Base-by-base conservation (phyloP, 2,113 vertebrate species). In the Callopanchax toddi region DNA sequence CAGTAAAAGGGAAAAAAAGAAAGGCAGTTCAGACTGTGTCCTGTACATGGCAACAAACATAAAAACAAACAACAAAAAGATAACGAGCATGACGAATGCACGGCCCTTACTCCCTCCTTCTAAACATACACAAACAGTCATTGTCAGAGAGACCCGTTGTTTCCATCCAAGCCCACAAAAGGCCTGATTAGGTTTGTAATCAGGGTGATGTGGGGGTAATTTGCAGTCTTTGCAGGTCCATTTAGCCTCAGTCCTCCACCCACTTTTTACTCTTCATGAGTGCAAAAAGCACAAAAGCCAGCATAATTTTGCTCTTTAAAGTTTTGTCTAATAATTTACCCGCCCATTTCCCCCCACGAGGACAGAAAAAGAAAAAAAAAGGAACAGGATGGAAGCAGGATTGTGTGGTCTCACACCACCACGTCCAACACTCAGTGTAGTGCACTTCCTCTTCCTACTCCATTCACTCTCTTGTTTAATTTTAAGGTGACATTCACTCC, bases 261-360 rank as follows among this genome's bases (percentile, higher is more conserved):
- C 57, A 37, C 32, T 45, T 60, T 60, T 60, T 65, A 56, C 66
- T 54, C 40, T 67, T 80, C 76, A 86, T 71, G 76, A 91, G 91
- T 92, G 89, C 90, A 91, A 92, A 32, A 87, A 89, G 82, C 83
- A 81, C 72, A 59, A 87, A 37, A 92, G 82, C 86, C 81, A 91
- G 86, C 85, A 82, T 79, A 86, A 83, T 71, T 37, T 67, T 70
- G 79, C 73, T 87, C 54, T 37, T 67, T 78, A 58, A 67, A 54
- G 25, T 77, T 79, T 86, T 48, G 83, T 83, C 89, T 63, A 87
- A 89, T 89, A 89, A 89, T 81, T 87, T 89, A 90, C 82, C 77
- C 79, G 37, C 52, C 43, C 53, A 22, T 12, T 16, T 56, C 39
- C 36, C 48, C 46, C 40, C 45, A 46, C 40, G 66, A 58, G 64